phyloP scores from a whole-genome alignment of 2,113 vertebrate genomes.

The Malurus elegans region DNA sequence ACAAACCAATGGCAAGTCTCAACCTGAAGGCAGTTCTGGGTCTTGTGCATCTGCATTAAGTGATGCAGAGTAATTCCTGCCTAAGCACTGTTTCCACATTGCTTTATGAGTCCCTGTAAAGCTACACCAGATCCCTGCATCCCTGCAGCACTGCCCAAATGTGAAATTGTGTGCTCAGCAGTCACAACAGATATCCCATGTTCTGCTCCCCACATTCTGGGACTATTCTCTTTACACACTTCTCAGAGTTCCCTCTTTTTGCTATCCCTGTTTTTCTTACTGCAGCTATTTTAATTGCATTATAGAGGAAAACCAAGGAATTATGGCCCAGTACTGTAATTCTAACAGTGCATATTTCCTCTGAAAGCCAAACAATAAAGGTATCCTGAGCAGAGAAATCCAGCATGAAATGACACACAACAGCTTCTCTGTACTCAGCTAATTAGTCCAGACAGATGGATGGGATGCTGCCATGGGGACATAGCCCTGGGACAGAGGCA shows the following conservation, averaged over 20 bases:
- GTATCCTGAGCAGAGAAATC: background rate
- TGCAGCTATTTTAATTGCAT: background rate
- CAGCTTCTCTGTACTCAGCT: background rate
- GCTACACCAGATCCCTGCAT: background rate
- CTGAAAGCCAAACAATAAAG: background rate
- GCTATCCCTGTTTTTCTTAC: background rate
- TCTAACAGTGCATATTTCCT: too few species aligned
- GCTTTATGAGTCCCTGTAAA: background rate
- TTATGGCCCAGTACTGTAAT: background rate
- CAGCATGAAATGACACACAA: fast-evolving
- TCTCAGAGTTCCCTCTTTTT: background rate
- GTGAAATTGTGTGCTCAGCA: background rate
- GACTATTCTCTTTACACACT: fast-evolving
- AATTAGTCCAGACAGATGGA: background rate
- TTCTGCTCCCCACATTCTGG: background rate
- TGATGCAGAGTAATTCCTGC: slow-evolving; percentile 37
- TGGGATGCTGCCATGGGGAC: background rate
- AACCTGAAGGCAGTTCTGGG: slow-evolving; percentile 41
- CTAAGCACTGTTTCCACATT: slow-evolving; percentile 22
- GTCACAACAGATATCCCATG: background rate
- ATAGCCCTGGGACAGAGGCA: background rate
- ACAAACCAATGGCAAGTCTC: slow-evolving; percentile 44
- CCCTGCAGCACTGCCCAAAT: background rate
- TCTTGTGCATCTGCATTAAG: slow-evolving; percentile 28
- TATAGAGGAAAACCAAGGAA: background rate